These are phyloP conservation scores for Rousettus madagascariensis DNA, from an alignment of 2,797 vertebrate species.

Conservation along the genomic window DNA sequence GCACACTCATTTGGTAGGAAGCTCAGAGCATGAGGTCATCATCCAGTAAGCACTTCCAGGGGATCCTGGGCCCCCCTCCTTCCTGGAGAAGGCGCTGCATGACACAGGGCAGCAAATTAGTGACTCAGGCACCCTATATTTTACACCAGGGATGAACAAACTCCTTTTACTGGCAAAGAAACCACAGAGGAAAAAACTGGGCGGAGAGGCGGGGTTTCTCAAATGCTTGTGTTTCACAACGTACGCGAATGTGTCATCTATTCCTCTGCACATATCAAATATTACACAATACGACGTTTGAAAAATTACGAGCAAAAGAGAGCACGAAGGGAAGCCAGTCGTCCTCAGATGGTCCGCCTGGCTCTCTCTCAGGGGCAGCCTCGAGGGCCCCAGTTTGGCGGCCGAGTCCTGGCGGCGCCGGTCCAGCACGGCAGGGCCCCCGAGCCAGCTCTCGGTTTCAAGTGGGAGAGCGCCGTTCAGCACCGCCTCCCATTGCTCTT, in stretches of 20 bases:
- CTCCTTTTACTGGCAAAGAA: constrained; percentile 33
- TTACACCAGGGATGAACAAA: neutral
- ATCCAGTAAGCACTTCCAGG: neutral
- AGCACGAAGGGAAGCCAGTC: neutral
- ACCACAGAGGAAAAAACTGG: constrained; percentile 16
- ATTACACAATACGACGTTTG: neutral
- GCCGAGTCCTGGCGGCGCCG: neutral
- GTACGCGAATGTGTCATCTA: neutral
- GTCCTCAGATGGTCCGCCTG: neutral
- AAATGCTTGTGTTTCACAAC: neutral
- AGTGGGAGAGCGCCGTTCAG: neutral
- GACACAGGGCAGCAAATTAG: neutral
- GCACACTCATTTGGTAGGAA: neutral
- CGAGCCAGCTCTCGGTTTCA: neutral
- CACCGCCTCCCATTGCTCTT: neutral
- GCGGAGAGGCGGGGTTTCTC: neutral
- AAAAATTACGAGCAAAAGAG: neutral
- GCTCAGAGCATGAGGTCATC: neutral
- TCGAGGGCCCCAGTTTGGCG: neutral
- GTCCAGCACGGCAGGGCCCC: too few species aligned
- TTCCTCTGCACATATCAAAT: neutral
- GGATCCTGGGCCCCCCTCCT: neutral
- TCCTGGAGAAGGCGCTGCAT: neutral
- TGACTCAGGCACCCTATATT: constrained; percentile 12
- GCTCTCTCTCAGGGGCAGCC: neutral